Evolutionary conservation across 2,113 vertebrate genomes (phyloP).

Genomic region (Chaetura pelagica): DNA sequence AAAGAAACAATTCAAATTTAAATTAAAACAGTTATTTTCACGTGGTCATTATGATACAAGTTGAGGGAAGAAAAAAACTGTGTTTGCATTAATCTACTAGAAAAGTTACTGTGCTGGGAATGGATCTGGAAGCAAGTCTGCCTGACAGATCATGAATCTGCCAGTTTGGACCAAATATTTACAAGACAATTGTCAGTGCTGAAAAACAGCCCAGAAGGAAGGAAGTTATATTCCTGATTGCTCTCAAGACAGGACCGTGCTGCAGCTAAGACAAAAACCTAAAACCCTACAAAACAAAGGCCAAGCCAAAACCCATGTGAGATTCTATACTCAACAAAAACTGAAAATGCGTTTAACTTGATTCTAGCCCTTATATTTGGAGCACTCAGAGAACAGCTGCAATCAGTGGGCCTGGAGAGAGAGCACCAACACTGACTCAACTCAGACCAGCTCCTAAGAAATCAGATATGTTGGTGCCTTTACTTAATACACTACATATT

Average conservation of each 20-base stretch:
- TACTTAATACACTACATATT: neutral
- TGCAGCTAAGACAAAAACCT: neutral
- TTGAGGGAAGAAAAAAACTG: neutral
- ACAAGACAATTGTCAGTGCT: neutral
- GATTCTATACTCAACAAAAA: neutral
- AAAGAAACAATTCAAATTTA: neutral
- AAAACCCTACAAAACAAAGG: neutral
- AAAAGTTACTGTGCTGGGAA: rapidly evolving
- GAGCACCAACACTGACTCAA: neutral
- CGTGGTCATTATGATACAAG: neutral
- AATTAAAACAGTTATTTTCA: neutral
- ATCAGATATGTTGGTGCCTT: neutral
- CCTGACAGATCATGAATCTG: neutral
- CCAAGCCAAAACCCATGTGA: rapidly evolving
- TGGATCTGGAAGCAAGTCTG: neutral
- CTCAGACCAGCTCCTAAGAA: neutral
- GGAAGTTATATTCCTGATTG: neutral
- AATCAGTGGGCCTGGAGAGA: neutral
- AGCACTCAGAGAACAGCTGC: neutral
- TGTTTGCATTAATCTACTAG: neutral
- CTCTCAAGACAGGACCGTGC: neutral
- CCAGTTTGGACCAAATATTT: neutral
- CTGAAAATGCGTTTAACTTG: neutral
- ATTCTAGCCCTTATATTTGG: neutral
- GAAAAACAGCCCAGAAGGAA: neutral